A percentile compares a stretch with the other conserved stretches of the same genome.
Evolutionary conservation across 1,140 invertebrate genomes (phyloP).

Genomic region (Coptotermes formosanus): DNA sequence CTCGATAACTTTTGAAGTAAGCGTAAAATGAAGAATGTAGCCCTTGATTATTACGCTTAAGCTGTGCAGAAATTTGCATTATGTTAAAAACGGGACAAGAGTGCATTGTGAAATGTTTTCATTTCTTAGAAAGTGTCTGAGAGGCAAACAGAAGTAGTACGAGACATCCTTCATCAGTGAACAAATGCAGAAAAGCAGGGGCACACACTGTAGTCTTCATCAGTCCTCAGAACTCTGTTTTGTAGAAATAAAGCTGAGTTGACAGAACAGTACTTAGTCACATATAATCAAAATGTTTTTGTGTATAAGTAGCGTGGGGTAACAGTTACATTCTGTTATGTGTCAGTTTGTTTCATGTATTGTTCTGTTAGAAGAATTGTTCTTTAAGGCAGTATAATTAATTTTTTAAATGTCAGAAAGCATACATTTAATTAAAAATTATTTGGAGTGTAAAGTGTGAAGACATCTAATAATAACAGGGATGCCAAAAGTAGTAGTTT

Average conservation of each 20-base stretch:
- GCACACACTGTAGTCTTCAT: not conserved
- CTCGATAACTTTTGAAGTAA: not conserved
- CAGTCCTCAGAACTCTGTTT: not conserved
- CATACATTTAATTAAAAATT: too few relatives aligned
- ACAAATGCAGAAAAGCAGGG: not conserved
- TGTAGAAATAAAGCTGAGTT: not conserved
- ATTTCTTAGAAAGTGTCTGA: constrained; percentile 6
- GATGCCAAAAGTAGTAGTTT: too few relatives aligned
- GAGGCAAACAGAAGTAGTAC: not conserved
- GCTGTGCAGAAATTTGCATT: not conserved
- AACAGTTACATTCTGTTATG: too few relatives aligned
- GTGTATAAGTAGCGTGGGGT: too few relatives aligned
- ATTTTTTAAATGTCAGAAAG: too few relatives aligned
- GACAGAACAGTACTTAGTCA: not conserved
- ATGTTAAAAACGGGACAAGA: not conserved
- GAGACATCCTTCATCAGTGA: not conserved
- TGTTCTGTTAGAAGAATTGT: too few relatives aligned
- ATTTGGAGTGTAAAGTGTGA: too few relatives aligned
- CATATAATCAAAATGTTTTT: too few relatives aligned
- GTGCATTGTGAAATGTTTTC: constrained; percentile 2
- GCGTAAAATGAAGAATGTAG: not conserved
- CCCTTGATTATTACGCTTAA: constrained; percentile 23
- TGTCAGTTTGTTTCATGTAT: too few relatives aligned
- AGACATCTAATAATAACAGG: too few relatives aligned
- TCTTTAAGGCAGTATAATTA: too few relatives aligned